Base-by-base conservation (phyloP, 2,113 vertebrate genomes). In the Ochotona curzoniae region DNA sequence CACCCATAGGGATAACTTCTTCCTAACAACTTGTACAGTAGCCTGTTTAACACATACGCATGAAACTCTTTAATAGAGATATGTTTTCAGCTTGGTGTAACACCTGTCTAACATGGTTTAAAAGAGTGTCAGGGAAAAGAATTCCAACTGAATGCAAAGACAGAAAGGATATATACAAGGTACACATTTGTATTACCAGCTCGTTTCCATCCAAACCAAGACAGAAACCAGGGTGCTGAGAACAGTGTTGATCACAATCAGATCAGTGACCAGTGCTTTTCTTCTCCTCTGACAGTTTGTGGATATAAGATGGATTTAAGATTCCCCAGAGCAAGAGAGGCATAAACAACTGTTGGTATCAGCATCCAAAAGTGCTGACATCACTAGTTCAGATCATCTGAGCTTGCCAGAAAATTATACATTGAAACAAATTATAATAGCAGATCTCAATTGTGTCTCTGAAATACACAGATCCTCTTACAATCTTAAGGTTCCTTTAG, bases 181-280 rank as follows among this genome's bases (percentile, higher is more conserved):
- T 30, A 69, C 17, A 87, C 26, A 73, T 96, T 95, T 95, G 84
- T 88, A 90, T 94, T 87, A 57, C 38, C 1, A 30, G 64, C 75
- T 94, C 87, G 69, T 94, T 96, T 70, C 75, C 18, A 5, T 80
- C n/a, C 32, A 78, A 28, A 73, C 73, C 57, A 91, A 94, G 87
- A 89, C 30, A 47, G 57, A 94, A 96, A 71, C 73, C 94, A 95
- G 85, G 54, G 83, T 88, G 82, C 87, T 93, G 87, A 96, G 85
- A 95, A 71, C 0, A 11, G 74, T 88, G 93, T 47, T 94, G 95
- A 88, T 93, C 82, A 87, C 95, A 96, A 96, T 79, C 93, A 96
- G 95, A 94, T 96, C 93, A 96, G 95, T 95, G 92, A 86, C 91
- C 87, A 63, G 69, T 64, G 92, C 84, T 96, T 96, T 96, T 95